These are phyloP conservation scores for Melospiza melodia DNA, from an alignment of 2,113 vertebrate species.

Conservation along the genomic window DNA sequence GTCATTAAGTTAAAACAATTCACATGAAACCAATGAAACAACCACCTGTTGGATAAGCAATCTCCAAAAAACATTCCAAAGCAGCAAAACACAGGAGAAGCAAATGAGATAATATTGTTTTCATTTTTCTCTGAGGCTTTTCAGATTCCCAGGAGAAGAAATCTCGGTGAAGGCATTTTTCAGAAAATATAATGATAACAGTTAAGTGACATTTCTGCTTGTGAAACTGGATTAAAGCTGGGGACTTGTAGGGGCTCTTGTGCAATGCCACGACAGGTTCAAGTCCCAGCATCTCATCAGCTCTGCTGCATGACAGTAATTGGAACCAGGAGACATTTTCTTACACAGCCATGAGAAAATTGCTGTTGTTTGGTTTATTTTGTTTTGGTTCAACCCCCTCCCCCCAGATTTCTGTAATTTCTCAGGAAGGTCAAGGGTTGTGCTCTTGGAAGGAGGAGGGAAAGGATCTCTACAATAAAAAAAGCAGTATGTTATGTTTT, in stretches of 20 bases:
- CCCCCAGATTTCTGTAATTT: rapidly evolving
- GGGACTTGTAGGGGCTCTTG: background rate
- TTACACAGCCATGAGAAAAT: background rate
- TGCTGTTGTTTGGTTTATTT: background rate
- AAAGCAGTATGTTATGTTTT: background rate
- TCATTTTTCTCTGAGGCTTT: too few species aligned
- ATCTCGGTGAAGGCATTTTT: too few species aligned
- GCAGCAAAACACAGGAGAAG: too few species aligned
- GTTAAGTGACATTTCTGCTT: background rate
- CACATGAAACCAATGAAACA: too few species aligned
- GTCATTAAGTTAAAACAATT: too few species aligned
- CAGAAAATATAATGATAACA: too few species aligned
- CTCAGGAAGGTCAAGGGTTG: background rate
- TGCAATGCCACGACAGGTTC: background rate
- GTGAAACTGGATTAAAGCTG: background rate
- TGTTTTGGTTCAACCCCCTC: background rate
- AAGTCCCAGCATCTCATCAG: background rate
- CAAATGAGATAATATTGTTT: too few species aligned
- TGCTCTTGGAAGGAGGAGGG: background rate
- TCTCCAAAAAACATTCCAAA: too few species aligned
- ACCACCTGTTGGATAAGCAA: too few species aligned
- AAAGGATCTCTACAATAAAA: background rate
- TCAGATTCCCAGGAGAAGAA: too few species aligned
- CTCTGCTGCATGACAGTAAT: background rate
- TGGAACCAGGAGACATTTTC: background rate